These are phyloP conservation scores for Lutjanus erythropterus DNA, from an alignment of 2,113 vertebrate genomes.

Conservation along the genomic window DNA sequence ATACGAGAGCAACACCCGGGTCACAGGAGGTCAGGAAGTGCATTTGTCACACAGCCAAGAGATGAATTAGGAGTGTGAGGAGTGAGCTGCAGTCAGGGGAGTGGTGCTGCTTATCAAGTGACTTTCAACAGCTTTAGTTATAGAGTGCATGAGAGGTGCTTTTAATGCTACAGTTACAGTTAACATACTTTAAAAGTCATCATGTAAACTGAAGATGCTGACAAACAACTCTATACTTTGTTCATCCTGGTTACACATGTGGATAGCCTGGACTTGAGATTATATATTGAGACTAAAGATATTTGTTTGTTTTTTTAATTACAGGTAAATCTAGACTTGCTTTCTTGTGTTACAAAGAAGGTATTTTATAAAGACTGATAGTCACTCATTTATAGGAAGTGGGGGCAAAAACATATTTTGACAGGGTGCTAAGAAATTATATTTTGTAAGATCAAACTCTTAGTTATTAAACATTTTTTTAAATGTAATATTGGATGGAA, in stretches of 20 bases:
- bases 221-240: neutral
- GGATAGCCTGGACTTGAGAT: neutral
- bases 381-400: too few relatives aligned
- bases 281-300: neutral
- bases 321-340: neutral
- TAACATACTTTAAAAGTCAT: neutral
- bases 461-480: too few relatives aligned
- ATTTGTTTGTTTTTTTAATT: neutral
- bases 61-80: neutral
- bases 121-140: slow-evolving; percentile 17
- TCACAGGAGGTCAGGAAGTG: neutral
- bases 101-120: slow-evolving; percentile 25
- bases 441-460: too few relatives aligned
- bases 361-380: neutral
- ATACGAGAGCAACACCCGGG: too few relatives aligned
- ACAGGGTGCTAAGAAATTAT: too few relatives aligned
- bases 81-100: slow-evolving; percentile 18
- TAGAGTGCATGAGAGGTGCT: too few relatives aligned
- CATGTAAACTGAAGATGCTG: neutral
- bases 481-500: too few relatives aligned
- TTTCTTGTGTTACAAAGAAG: neutral
- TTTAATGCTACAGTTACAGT: neutral
- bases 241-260: neutral
- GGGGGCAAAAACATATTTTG: too few relatives aligned
- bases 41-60: slow-evolving; percentile 13